Percentiles rank a stretch among this genome's conserved stretches.
These are phyloP conservation scores for Meta bourneti DNA, from an alignment of 2,888 invertebrate species.

Conservation along the genomic window DNA sequence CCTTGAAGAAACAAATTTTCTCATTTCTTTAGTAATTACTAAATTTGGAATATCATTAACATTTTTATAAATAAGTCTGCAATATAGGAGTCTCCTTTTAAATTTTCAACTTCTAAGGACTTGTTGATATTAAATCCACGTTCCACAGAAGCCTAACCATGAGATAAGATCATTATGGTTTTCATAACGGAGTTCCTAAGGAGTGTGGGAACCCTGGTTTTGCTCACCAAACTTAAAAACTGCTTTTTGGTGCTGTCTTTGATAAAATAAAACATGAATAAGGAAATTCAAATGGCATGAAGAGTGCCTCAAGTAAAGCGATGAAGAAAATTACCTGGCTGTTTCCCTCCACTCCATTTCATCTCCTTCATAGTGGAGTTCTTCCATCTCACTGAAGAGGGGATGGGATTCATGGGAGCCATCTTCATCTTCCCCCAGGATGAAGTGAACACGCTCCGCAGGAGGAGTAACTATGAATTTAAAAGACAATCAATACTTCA, in stretches of 20 bases:
- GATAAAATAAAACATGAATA: neutral
- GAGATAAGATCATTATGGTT: too few relatives aligned
- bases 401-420: conserved; percentile 91
- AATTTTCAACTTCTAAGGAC: too few relatives aligned
- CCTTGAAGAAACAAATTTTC: too few relatives aligned
- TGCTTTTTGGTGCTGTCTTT: neutral
- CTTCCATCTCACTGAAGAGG: conserved; percentile 98
- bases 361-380: conserved; percentile 89
- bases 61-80: too few relatives aligned
- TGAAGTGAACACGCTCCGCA: conserved; percentile 97
- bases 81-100: too few relatives aligned
- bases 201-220: too few relatives aligned
- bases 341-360: conserved; percentile 87
- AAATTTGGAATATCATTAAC: too few relatives aligned
- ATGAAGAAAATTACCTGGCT: conserved; percentile 80
- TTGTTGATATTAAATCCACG: too few relatives aligned
- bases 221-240: neutral
- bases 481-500: conserved; percentile 10
- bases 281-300: neutral
- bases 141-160: too few relatives aligned
- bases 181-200: too few relatives aligned
- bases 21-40: too few relatives aligned
- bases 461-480: conserved; percentile 84
- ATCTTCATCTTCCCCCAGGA: conserved; percentile 95
- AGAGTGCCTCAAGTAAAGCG: neutral